These are phyloP conservation scores for Homarus americanus DNA, from an alignment of 1,140 invertebrate species.

Conservation along the genomic window DNA sequence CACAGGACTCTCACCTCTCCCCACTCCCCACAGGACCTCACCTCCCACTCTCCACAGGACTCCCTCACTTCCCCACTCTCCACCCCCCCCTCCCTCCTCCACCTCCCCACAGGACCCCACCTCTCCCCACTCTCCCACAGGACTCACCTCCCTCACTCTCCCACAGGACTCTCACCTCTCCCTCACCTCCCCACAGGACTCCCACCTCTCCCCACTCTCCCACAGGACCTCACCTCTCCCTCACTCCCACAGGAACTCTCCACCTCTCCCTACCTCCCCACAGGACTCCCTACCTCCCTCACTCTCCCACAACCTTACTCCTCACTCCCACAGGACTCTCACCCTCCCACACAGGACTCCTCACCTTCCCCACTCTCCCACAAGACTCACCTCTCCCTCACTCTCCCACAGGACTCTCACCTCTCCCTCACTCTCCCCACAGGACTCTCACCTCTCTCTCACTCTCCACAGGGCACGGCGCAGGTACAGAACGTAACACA, in stretches of 20 bases:
- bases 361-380: too few species aligned
- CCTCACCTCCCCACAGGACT: not conserved
- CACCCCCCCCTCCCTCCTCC: too few species aligned
- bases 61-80: too few species aligned
- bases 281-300: not conserved
- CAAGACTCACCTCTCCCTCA: not conserved
- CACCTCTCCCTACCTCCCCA: not conserved
- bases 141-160: not conserved
- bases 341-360: not conserved
- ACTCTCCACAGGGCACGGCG: slow-evolving; percentile 80
- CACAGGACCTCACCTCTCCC: slow-evolving; percentile 46
- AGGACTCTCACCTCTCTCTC: slow-evolving; percentile 78
- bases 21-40: too few species aligned
- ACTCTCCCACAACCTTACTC: not conserved
- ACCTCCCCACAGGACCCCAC: not conserved
- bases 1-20: not conserved
- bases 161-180: not conserved
- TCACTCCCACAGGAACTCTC: slow-evolving; percentile 80
- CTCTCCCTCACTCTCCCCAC: slow-evolving; percentile 76
- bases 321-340: not conserved
- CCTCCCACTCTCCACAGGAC: slow-evolving; percentile 79
- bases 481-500: slow-evolving; percentile 83
- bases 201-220: too few species aligned
- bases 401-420: not conserved
- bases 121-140: slow-evolving; percentile 13